Percentiles rank a stretch among this genome's conserved stretches.
Conservation (phyloP, 2,113 vertebrate species). For the Cheirogaleus medius region DNA sequence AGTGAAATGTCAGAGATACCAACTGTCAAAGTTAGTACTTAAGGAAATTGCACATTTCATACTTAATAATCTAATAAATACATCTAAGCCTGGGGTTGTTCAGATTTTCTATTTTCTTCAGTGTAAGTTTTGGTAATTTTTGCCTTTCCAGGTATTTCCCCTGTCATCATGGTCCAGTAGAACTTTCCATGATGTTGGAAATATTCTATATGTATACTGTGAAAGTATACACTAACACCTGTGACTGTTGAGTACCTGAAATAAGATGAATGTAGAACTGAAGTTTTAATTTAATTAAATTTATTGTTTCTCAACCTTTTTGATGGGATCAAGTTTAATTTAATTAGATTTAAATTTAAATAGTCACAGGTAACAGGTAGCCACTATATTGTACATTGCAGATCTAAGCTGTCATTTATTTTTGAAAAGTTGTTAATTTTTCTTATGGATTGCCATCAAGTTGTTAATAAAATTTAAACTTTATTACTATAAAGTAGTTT, state of each 20-base stretch:
- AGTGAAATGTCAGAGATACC: too few relatives aligned
- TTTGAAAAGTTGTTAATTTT: neutral
- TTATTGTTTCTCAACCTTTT: neutral
- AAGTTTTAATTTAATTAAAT: neutral
- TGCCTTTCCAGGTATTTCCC: neutral
- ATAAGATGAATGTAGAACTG: neutral
- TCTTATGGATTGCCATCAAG: neutral
- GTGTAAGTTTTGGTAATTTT: neutral
- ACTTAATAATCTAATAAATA: neutral
- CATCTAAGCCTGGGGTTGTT: neutral
- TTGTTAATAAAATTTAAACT: neutral
- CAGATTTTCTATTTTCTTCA: neutral
- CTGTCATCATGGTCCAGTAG: neutral
- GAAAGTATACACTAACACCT: neutral
- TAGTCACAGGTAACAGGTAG: neutral
- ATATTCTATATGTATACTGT: neutral
- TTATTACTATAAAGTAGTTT: neutral
- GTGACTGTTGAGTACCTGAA: neutral
- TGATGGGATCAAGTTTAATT: neutral
- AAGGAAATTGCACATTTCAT: too few relatives aligned
- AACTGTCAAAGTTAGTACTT: too few relatives aligned
- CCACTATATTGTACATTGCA: neutral
- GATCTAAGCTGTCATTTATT: neutral
- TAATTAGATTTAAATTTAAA: slow-evolving; percentile 1
- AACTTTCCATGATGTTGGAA: neutral